A percentile compares a stretch with the other conserved stretches of the same genome.
phyloP scores from a whole-genome alignment of 1,140 invertebrate species.

The Zaprionus gabonicus region DNA sequence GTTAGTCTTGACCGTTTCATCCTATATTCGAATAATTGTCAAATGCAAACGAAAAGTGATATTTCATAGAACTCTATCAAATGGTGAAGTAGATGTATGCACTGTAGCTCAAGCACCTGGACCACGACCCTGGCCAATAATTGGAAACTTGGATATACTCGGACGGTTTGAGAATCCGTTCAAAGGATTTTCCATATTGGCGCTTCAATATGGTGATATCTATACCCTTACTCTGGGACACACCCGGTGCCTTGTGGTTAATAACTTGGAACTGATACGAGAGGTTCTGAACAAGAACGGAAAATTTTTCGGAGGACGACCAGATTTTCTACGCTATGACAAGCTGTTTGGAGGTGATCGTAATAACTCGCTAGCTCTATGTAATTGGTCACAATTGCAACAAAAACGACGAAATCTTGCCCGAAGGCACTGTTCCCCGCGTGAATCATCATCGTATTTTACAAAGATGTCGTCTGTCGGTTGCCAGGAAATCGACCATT shows the following conservation, averaged over 20 bases:
- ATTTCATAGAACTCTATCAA: slow-evolving; percentile 4
- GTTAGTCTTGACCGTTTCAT: background rate
- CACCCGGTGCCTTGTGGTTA: slow-evolving; percentile 91
- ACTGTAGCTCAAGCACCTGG: slow-evolving; percentile 85
- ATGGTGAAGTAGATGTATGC: background rate
- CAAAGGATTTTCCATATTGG: slow-evolving; percentile 88
- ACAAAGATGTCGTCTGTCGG: slow-evolving; percentile 88
- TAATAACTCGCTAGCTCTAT: slow-evolving; percentile 86
- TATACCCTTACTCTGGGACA: slow-evolving; percentile 90
- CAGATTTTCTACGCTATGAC: slow-evolving; percentile 91
- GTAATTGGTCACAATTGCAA: slow-evolving; percentile 89
- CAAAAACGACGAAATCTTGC: slow-evolving; percentile 91
- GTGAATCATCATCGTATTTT: slow-evolving; percentile 89
- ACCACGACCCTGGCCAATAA: slow-evolving; percentile 88
- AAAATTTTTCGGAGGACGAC: slow-evolving; percentile 91
- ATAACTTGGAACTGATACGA: slow-evolving; percentile 89
- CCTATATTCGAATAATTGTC: slow-evolving; percentile 24
- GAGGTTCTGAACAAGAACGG: slow-evolving; percentile 93
- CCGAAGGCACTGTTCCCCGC: slow-evolving; percentile 90
- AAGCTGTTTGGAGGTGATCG: slow-evolving; percentile 90
- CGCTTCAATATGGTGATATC: slow-evolving; percentile 90
- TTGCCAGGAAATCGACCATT: slow-evolving; percentile 86
- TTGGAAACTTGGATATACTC: slow-evolving; percentile 90
- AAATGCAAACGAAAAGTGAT: slow-evolving; percentile 34
- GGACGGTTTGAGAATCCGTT: slow-evolving; percentile 89